A percentile compares a stretch with the other conserved stretches of the same genome.
phyloP scores from a whole-genome alignment of 2,888 invertebrate species.

The Abrostola tripartita region DNA sequence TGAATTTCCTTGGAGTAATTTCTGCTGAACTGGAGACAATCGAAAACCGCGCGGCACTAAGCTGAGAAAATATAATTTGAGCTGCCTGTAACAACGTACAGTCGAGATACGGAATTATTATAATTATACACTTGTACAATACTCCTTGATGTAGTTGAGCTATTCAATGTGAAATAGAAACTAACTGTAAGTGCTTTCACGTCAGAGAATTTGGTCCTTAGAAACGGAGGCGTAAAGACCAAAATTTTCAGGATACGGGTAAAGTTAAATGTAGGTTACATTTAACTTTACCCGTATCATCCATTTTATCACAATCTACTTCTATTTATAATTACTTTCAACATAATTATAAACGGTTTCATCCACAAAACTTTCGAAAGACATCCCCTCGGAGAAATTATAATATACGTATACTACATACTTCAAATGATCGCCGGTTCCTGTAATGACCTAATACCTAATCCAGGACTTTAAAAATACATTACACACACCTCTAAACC shows the following conservation, averaged over 20 bases:
- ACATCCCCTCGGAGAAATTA: too few species aligned
- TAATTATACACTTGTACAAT: slow-evolving; percentile 1
- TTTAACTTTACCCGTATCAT: too few species aligned
- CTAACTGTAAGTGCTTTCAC: background rate
- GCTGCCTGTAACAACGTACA: slow-evolving; percentile 24
- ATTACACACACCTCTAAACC: slow-evolving; percentile 18
- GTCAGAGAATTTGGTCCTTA: background rate
- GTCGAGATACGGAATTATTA: slow-evolving; percentile 26
- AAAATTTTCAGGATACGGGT: background rate
- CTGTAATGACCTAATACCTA: too few species aligned
- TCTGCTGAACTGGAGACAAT: slow-evolving; percentile 21
- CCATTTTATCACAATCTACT: too few species aligned
- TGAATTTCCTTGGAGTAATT: background rate
- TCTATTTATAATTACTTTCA: too few species aligned
- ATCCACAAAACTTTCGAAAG: too few species aligned
- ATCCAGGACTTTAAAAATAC: slow-evolving; percentile 5
- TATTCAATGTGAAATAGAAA: background rate
- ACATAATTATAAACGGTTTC: too few species aligned
- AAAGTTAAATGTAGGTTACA: too few species aligned
- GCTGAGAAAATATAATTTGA: slow-evolving; percentile 32
- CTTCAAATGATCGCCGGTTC: too few species aligned
- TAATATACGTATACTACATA: too few species aligned
- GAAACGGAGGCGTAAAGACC: background rate
- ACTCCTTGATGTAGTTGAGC: background rate
- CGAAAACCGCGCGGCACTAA: slow-evolving; percentile 9